Evolutionary conservation across 2,888 invertebrate genomes (phyloP), one percentile per base, ranked within the genome.

Genomic region (Machimus atricapillus): DNA sequence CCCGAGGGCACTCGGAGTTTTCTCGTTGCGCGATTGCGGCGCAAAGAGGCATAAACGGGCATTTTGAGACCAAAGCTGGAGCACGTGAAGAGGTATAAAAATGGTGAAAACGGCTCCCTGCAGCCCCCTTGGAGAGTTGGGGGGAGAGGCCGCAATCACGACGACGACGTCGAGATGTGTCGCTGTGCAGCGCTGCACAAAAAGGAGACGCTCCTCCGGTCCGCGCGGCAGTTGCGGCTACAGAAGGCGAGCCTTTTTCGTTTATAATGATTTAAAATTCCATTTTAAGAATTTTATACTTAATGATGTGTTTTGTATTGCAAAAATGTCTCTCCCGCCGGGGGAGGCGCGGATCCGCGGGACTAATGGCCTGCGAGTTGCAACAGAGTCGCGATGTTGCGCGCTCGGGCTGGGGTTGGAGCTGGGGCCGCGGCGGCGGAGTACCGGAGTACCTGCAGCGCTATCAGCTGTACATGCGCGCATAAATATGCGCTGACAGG

Each of bases 281-380:
- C 92, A 92, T 92, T 92, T 92, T 92, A 92, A 92, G 92, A 92
- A 92, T 92, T 92, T 92, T 92, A 92, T 92, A 92, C 92, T 92
- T 92, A 92, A 92, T 92, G 92, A 92, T 92, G 92, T 92, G 92
- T 92, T 92, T 92, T 91, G 91, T 91, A 86, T 73, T 86, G 86
- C 86, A 86, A 85, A 79, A 86, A 86, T 86, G 79, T 79, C 79
- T 79, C 79, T 86, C 79, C 73, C 73, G 58, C 43, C 66, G 43
- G 31, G 31, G 66, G 37, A 34, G 58, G 66, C 40, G 58, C 19
- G 58, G 58, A 34, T 37, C 19, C 31, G 14, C 23, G 34, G 14
- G 23, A 16, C 82, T 82, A 82, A 82, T 82, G 82, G 82, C 82
- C 31, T 82, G 58, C 82, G 37, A 58, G 58, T 58, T 82, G 82